Evolutionary conservation across 2,797 vertebrate genomes (phyloP).

Genomic region (Prionace glauca): DNA sequence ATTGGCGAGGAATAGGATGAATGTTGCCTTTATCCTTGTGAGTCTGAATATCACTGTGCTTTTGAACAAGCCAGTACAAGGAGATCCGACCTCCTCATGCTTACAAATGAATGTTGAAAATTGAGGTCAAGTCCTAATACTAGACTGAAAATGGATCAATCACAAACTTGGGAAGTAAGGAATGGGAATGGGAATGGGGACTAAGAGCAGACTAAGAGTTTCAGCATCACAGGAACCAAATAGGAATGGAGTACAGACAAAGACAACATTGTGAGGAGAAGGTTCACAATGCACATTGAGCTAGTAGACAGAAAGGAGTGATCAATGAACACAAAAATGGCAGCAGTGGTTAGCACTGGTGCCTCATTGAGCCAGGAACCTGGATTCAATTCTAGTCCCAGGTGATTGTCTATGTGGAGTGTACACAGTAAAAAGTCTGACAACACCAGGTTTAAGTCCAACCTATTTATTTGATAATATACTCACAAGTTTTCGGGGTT

Average conservation of each 20-base stretch:
- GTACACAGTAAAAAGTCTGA: too few species aligned
- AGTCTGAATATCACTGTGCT: not conserved
- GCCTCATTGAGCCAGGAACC: too few species aligned
- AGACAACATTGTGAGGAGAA: not conserved
- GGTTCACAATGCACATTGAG: not conserved
- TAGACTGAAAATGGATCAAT: not conserved
- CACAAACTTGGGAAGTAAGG: not conserved
- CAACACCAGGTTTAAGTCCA: too few species aligned
- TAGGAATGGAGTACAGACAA: not conserved
- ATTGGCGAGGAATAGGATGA: not conserved
- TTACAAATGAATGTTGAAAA: not conserved
- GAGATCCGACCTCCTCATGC: not conserved
- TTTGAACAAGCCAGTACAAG: not conserved
- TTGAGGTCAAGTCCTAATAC: not conserved
- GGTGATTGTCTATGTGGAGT: too few species aligned
- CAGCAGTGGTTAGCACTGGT: too few species aligned
- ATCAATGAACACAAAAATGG: not conserved
- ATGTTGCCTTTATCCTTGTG: not conserved
- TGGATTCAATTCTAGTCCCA: too few species aligned
- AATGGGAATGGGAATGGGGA: not conserved
- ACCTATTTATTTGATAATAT: too few species aligned
- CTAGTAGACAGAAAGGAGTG: not conserved
- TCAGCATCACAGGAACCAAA: not conserved
- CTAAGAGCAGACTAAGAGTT: not conserved
- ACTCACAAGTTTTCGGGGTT: too few species aligned